Percentiles rank a stretch among this genome's conserved stretches.
phyloP scores from a whole-genome alignment of 2,888 invertebrate genomes.

The Alviniconcha strummeri region DNA sequence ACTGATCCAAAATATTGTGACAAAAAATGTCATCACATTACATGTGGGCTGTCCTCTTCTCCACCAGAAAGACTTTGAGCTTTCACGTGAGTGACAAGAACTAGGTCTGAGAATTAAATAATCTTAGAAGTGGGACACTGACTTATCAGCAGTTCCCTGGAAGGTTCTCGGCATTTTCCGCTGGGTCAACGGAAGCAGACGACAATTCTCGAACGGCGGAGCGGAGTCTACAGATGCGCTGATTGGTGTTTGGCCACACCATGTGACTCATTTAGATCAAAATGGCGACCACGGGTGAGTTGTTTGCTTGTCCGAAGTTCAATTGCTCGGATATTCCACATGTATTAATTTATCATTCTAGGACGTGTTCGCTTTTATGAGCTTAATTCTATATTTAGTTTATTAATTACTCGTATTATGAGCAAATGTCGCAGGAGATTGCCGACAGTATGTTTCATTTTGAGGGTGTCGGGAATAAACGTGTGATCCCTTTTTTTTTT shows the following conservation, averaged over 20 bases:
- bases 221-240: too few relatives aligned
- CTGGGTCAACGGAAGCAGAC: neutral
- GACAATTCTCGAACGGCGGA: neutral
- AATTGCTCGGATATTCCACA: neutral
- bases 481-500: too few relatives aligned
- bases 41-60: neutral
- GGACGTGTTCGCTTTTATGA: neutral
- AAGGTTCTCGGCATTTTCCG: neutral
- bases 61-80: neutral
- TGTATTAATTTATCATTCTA: too few relatives aligned
- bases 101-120: neutral
- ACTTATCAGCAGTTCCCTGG: neutral
- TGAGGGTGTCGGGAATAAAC: too few relatives aligned
- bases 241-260: neutral
- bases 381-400: neutral
- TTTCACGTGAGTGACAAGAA: neutral
- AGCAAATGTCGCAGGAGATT: neutral
- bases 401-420: neutral
- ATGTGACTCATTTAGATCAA: constrained; percentile 4
- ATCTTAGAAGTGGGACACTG: neutral
- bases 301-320: neutral
- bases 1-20: too few relatives aligned
- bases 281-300: constrained; percentile 19
- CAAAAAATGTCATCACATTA: too few relatives aligned
- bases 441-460: neutral